Evolutionary conservation across 2,113 vertebrate species (phyloP).

Genomic region (Proterorhinus semilunaris): DNA sequence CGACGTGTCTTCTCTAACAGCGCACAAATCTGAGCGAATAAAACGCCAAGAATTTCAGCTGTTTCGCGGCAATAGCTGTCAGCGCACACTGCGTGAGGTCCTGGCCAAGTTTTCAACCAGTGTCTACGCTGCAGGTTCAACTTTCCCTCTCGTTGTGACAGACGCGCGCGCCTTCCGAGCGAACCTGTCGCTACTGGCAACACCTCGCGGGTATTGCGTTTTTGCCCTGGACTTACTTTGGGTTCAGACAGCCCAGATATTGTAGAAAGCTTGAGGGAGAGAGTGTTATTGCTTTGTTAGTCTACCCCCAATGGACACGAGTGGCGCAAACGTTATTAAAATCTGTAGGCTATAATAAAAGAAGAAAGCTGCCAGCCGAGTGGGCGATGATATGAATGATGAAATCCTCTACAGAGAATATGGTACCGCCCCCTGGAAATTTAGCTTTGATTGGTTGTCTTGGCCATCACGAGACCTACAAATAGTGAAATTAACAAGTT

Average conservation of each 20-base stretch:
- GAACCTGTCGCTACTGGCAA: conserved; percentile 45
- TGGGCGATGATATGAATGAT: conserved; percentile 36
- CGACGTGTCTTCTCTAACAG: conserved; percentile 17
- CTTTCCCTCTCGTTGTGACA: not conserved
- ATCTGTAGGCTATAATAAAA: conserved; percentile 10
- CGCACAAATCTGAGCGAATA: conserved; percentile 37
- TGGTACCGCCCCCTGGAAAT: conserved; percentile 17
- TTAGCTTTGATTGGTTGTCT: conserved; percentile 25
- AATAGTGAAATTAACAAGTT: conserved; percentile 35
- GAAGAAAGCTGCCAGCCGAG: conserved; percentile 38
- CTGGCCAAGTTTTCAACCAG: not conserved
- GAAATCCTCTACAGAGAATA: conserved; percentile 23
- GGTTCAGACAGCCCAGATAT: not conserved
- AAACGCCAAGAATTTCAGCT: conserved; percentile 35
- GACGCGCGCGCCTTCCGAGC: conserved; percentile 22
- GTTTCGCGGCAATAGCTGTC: conserved; percentile 12
- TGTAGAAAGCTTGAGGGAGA: not conserved
- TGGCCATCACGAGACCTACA: conserved; percentile 21
- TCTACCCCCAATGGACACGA: not conserved
- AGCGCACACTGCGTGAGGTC: conserved; percentile 25
- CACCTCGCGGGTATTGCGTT: conserved; percentile 58
- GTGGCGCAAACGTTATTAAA: conserved; percentile 13
- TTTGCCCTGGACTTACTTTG: conserved; percentile 23
- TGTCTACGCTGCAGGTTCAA: not conserved
- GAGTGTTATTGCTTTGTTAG: not conserved